A percentile compares a stretch with the other conserved stretches of the same genome.
These are phyloP conservation scores for Laothoe populi DNA, from an alignment of 2,888 invertebrate genomes.

Conservation along the genomic window DNA sequence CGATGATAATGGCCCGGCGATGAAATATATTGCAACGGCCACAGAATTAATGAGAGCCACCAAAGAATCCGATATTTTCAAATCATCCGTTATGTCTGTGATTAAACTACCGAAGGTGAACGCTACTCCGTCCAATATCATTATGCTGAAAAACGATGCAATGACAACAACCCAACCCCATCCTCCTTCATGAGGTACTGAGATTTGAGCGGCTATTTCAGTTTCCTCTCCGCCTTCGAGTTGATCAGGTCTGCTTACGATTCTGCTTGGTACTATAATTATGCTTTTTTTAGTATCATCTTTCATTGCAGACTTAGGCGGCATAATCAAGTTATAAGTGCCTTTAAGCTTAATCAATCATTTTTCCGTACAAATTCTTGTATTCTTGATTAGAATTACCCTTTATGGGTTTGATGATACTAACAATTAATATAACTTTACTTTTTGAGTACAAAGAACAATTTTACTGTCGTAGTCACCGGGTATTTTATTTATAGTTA, in stretches of 20 bases:
- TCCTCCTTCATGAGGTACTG: constrained; percentile 69
- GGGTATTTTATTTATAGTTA: no score
- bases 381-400: no score
- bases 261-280: constrained; percentile 58
- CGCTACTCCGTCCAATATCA: constrained; percentile 66
- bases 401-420: no score
- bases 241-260: constrained; percentile 53
- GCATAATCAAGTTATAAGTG: constrained; percentile 35
- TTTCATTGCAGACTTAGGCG: constrained; percentile 39
- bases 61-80: constrained; percentile 54
- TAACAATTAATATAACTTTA: no score
- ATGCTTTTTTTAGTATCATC: constrained; percentile 52
- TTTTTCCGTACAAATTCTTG: background rate
- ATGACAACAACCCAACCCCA: constrained; percentile 77
- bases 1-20: constrained; percentile 66
- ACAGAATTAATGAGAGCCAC: constrained; percentile 70
- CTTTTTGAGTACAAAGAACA: no score
- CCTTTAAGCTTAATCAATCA: background rate
- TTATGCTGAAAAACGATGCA: constrained; percentile 58
- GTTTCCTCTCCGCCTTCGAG: constrained; percentile 69
- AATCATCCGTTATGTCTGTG: constrained; percentile 60
- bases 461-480: no score
- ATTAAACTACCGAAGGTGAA: constrained; percentile 72
- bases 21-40: constrained; percentile 67
- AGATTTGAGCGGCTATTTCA: constrained; percentile 76